Base-by-base conservation (phyloP, 2,888 invertebrate genomes). In the Scaptodrosophila latifasciaeformis region DNA sequence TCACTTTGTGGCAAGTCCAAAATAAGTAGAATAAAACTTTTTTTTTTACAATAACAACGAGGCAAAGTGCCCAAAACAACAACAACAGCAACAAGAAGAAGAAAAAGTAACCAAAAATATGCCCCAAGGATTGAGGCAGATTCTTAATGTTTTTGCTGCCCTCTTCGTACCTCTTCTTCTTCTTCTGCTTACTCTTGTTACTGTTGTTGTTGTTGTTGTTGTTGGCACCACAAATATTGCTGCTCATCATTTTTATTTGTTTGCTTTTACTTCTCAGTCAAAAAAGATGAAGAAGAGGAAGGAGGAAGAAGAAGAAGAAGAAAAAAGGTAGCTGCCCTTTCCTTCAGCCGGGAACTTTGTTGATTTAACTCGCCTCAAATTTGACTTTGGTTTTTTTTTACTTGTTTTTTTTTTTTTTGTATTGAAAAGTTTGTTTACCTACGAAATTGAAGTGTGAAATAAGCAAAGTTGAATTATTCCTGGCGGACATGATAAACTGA, bases 401-500 rank as follows among this genome's bases (percentile, higher is more conserved):
- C 39, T 4, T 34, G 64, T 64, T 42, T 43, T 51, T 53, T 24
- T 40, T 55, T 55, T 48, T 43, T 50, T 44, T 49, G 46, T 54
- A 49, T 44, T 56, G 56, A 65, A 68, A 71, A 71, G 58, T 81
- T 77, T 79, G 82, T 79, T 79, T 79, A 79, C 79, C 79, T 79
- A 79, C 70, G 67, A 82, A 82, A 80, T 82, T 82, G 77, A 77
- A 80, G 76, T 81, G 81, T 81, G 76, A 76, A 81, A 81, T 80
- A 81, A 81, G 74, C 65, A 79, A 72, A 76, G 82, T 82, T 82
- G 81, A 82, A 82, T 82, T 81, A 74, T 82, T 81, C 82, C 81
- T 81, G 65, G 61, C 70, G 82, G 81, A 80, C 74, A 80, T 81
- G 81, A 81, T 80, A 76, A 82, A 78, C 80, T 80, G 72, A 61